These are phyloP conservation scores for Zaprionus obscuricornis DNA, from an alignment of 2,888 invertebrate species.

Conservation along the genomic window DNA sequence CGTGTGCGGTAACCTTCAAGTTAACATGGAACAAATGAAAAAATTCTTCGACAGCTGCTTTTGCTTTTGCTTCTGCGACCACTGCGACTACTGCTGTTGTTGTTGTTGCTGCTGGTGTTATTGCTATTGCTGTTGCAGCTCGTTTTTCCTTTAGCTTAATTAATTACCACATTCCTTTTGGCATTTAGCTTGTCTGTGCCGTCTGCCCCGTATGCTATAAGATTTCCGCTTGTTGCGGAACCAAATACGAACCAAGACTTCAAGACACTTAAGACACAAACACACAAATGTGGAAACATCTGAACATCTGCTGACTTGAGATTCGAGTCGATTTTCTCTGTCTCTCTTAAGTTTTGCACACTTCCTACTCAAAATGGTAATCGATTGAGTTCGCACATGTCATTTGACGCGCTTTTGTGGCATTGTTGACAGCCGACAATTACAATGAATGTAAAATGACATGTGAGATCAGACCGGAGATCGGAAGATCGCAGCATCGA, in stretches of 20 bases:
- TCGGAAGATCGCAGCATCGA: not conserved
- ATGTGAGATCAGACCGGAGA: conserved; percentile 46
- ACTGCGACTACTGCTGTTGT: not conserved
- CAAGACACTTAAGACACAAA: conserved; percentile 64
- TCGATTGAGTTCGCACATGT: conserved; percentile 76
- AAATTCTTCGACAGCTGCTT: conserved; percentile 71
- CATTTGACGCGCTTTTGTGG: conserved; percentile 68
- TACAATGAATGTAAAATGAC: conserved; percentile 67
- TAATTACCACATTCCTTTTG: conserved; percentile 68
- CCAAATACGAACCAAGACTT: conserved; percentile 62
- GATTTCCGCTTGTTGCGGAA: conserved; percentile 51
- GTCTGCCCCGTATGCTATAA: conserved; percentile 30
- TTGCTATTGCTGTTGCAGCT: conserved; percentile 40
- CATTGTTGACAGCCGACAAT: conserved; percentile 68
- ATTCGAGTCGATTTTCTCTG: conserved; percentile 39
- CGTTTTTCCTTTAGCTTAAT: conserved; percentile 57
- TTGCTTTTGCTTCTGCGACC: not conserved
- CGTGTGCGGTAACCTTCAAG: conserved; percentile 54
- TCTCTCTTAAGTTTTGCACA: conserved; percentile 47
- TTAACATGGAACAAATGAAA: conserved; percentile 68
- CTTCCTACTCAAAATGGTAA: conserved; percentile 64
- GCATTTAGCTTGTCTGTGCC: conserved; percentile 12
- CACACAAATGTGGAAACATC: conserved; percentile 6
- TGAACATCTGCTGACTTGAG: not conserved
- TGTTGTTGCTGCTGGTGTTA: conserved; percentile 17